Evolutionary conservation across 2,797 vertebrate species (phyloP).

Genomic region (Eutrigla gurnardus): DNA sequence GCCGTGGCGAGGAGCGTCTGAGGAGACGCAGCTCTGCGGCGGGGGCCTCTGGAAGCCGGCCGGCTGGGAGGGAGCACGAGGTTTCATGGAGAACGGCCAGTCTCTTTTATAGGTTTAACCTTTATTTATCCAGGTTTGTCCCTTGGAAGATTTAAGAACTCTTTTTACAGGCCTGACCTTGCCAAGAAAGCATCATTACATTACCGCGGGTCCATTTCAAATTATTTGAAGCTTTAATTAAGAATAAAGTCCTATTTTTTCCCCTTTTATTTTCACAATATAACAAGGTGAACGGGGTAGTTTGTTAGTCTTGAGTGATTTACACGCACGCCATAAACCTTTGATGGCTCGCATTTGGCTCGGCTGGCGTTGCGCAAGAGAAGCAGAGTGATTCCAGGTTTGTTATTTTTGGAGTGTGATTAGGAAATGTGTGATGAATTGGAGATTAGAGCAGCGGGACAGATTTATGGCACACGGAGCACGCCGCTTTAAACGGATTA

Average conservation of each 20-base stretch:
- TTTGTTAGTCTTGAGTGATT: constrained; percentile 64
- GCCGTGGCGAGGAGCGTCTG: constrained; percentile 54
- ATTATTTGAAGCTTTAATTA: constrained; percentile 62
- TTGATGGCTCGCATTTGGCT: constrained; percentile 58
- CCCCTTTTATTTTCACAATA: constrained; percentile 49
- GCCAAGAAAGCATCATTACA: constrained; percentile 56
- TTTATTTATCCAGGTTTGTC: constrained; percentile 68
- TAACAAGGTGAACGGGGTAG: constrained; percentile 43
- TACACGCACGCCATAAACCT: constrained; percentile 49
- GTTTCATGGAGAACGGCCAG: constrained; percentile 51
- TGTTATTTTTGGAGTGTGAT: constrained; percentile 76
- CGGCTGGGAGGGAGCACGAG: constrained; percentile 38
- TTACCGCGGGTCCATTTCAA: constrained; percentile 50
- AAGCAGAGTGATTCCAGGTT: constrained; percentile 62
- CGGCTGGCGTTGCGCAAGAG: constrained; percentile 17
- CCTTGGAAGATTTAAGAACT: constrained; percentile 62
- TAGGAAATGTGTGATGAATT: constrained; percentile 73
- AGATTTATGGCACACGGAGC: constrained; percentile 61
- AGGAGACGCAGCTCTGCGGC: too few species aligned
- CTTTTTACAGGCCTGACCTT: constrained; percentile 56
- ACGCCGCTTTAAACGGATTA: constrained; percentile 66
- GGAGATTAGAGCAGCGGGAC: constrained; percentile 70
- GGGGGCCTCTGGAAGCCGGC: constrained; percentile 42
- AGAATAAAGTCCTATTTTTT: constrained; percentile 43
- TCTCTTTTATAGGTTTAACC: constrained; percentile 70